phyloP scores from a whole-genome alignment of 2,888 invertebrate species.

The Arge pagana region DNA sequence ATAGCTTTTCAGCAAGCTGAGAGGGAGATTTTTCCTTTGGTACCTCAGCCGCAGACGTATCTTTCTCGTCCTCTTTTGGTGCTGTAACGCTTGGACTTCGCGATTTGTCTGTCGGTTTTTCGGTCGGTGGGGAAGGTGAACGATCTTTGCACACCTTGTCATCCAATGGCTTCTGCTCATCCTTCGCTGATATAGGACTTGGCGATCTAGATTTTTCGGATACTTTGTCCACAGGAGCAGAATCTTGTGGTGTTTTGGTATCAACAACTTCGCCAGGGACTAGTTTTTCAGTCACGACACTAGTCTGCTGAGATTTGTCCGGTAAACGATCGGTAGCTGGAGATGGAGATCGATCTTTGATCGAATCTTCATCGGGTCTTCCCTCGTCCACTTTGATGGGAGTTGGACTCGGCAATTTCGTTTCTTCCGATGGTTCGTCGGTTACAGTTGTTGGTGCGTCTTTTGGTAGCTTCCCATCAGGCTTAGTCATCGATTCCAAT shows the following conservation, averaged over 20 bases:
- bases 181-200: too few species aligned
- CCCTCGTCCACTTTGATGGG: not conserved
- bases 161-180: constrained; percentile 1
- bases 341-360: not conserved
- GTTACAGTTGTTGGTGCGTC: too few species aligned
- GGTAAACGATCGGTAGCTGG: constrained; percentile 1
- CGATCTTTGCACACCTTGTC: not conserved
- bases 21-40: constrained; percentile 9
- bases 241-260: constrained; percentile 4
- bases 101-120: not conserved
- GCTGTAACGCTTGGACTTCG: not conserved
- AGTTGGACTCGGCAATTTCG: constrained; percentile 6
- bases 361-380: not conserved
- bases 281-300: not conserved
- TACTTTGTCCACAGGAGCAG: constrained; percentile 12
- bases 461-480: too few species aligned
- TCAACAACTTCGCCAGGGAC: constrained; percentile 24
- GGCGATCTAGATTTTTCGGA: constrained; percentile 19
- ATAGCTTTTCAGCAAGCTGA: not conserved
- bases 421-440: too few species aligned
- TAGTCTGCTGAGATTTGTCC: not conserved
- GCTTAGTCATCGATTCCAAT: too few species aligned
- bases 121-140: constrained; percentile 1
- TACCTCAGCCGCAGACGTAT: not conserved
- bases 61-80: not conserved